Evolutionary conservation across 2,888 invertebrate genomes (phyloP), one percentile per base, ranked within the genome.

Genomic region (Aspidiotus rigidus): DNA sequence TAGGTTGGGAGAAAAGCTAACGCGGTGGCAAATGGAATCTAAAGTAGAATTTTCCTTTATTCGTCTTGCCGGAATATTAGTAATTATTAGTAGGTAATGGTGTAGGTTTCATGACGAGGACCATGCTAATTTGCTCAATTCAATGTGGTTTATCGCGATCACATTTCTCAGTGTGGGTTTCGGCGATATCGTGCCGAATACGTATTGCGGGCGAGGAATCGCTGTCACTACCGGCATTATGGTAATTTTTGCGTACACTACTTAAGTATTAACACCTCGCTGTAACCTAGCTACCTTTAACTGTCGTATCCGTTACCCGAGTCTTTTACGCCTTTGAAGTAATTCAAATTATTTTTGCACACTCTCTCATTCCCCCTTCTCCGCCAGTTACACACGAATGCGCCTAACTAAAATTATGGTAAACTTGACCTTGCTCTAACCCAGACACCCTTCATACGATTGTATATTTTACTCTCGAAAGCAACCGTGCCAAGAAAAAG

Each of bases 111-210:
- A 97, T 84, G 96, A 97, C 79, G 93, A 93, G 83, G 93, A 95
- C 83, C 96, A 97, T 83, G 95, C 94, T 80, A 97, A 97, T 84
- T 89, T 97, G 79, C 87, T 95, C 80, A 98, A 98, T 84, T 94
- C 98, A 78, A 96, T 99, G 93, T 99, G 99, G 98, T 88, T 99
- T 82, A 97, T 99, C 81, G 96, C 98, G 78, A 98, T 99, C 79
- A 99, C 99, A 77, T 99, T 99, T 86, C 89, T 99, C 79, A 97
- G 97, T 83, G 96, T 99, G 79, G 99, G 99, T 80, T 99, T 99
- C 84, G 99, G 99, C 79, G 99, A 97, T 83, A 95, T 97, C 80
- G 98, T 99, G 80, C 99, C 99, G 80, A 98, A 98, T 84, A 99
- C 99, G 75, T 99, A 99, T 84, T 99, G 98, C 84, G 99, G 99